A percentile compares a stretch with the other conserved stretches of the same genome.
phyloP scores from a whole-genome alignment of 2,113 vertebrate species.

The Leptocoma aspasia region DNA sequence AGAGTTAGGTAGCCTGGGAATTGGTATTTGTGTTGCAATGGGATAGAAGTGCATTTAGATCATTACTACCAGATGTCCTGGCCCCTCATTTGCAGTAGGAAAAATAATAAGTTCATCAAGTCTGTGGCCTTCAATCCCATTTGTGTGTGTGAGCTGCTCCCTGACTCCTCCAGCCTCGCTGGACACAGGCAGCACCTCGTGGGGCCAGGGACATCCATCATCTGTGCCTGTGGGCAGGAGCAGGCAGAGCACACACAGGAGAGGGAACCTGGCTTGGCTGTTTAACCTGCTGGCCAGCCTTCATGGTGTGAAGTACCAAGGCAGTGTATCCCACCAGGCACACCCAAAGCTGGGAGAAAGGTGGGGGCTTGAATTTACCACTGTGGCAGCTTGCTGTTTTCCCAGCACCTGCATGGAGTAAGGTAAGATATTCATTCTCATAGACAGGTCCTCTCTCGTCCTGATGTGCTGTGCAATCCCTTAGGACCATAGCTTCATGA shows the following conservation, averaged over 20 bases:
- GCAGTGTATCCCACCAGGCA: background rate
- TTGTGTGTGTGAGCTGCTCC: background rate
- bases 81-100: constrained; percentile 3
- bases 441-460: background rate
- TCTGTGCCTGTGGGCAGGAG: background rate
- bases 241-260: constrained; percentile 16
- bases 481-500: background rate
- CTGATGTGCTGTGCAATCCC: background rate
- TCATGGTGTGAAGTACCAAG: background rate
- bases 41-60: constrained; percentile 41
- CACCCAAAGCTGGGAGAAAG: background rate
- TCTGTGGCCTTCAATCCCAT: background rate
- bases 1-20: constrained; percentile 25
- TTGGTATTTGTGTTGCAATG: constrained; percentile 2
- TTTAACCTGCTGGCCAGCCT: constrained; percentile 3
- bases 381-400: background rate
- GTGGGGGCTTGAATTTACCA: background rate
- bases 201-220: constrained; percentile 40
- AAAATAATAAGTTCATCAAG: background rate
- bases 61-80: constrained; percentile 27
- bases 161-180: background rate
- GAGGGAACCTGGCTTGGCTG: background rate
- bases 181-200: background rate
- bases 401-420: background rate
- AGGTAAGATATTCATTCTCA: constrained; percentile 7